phyloP scores from a whole-genome alignment of 2,797 vertebrate genomes.

The Pagetopsis macropterus region DNA sequence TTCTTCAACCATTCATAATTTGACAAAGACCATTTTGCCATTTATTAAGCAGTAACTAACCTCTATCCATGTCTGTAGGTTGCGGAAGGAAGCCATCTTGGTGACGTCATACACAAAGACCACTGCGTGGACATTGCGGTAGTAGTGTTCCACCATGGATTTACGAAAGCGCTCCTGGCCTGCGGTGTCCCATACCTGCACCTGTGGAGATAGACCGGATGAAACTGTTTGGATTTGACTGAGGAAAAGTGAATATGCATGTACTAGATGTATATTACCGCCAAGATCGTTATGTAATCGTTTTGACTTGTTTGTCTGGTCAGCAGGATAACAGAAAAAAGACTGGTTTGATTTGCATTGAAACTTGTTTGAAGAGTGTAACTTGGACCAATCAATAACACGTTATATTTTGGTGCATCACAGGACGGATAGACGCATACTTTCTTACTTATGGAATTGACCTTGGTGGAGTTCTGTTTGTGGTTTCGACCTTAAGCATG shows the following conservation, averaged over 20 bases:
- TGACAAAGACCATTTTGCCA: background rate
- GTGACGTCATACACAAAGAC: slow-evolving; percentile 98
- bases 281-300: too few species aligned
- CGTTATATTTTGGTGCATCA: too few species aligned
- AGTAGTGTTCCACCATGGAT: slow-evolving; percentile 97
- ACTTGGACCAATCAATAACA: too few species aligned
- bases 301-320: too few species aligned
- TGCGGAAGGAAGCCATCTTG: slow-evolving; percentile 95
- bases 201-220: slow-evolving; percentile 74
- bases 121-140: slow-evolving; percentile 95
- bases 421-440: too few species aligned
- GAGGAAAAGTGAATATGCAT: background rate
- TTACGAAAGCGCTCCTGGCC: slow-evolving; percentile 95
- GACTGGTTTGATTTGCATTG: too few species aligned
- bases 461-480: background rate
- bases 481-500: background rate
- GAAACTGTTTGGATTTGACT: background rate
- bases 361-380: too few species aligned
- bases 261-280: background rate
- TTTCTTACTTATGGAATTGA: too few species aligned
- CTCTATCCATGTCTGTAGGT: slow-evolving; percentile 97
- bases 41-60: slow-evolving; percentile 81
- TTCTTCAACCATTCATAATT: background rate
- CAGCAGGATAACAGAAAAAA: too few species aligned
- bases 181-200: slow-evolving; percentile 97